Base-by-base conservation (phyloP, 1,140 invertebrate genomes). In the Physella acuta region DNA sequence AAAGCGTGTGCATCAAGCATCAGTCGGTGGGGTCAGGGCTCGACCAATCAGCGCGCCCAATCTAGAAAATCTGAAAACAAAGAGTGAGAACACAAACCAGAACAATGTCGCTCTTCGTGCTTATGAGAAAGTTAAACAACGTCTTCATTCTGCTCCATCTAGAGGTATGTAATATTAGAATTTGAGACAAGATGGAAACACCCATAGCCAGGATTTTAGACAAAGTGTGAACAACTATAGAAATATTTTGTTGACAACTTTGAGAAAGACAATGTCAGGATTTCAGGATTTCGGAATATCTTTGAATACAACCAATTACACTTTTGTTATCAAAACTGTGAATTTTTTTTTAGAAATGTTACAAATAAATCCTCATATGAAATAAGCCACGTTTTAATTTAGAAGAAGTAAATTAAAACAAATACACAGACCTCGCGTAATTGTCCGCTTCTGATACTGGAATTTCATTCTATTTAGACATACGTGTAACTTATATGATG, bases 11-110 rank as follows among this genome's bases (percentile, higher is more conserved):
- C 75, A 80, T 64, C 59, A 68, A 55, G 76, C 76, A 14, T 76
- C 76, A 26, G 79, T 78, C 3, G 81, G 81, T 14, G 78, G 70
- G 66, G 73, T 81, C 0, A 69, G 81, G 31, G 64, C 72, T 20
- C 76, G 79, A 30, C 79, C 79, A n/a, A 65, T 82, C 39, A 78
- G 78, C n/a, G 79, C 78, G 20, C 79, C 80, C 34, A 71, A 76
- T 58, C 58, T 81, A n/a, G 71, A 71, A 5, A 71, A 77, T 53
- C 37, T 31, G 20, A 34, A n/a, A 16, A 63, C 49, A 34, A 49
- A 39, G 17, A 31, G 28, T 11, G 28, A 37, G 17, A 11, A 63
- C 26, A 53, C 34, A 20, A 28, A 39, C 3, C 5, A 53, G 26
- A 61, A 53, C n/a, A 55, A 51, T 56, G 75, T 52, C 44, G 60